Evolutionary conservation across 2,797 vertebrate species (phyloP).

Genomic region (Peromyscus attwateri): DNA sequence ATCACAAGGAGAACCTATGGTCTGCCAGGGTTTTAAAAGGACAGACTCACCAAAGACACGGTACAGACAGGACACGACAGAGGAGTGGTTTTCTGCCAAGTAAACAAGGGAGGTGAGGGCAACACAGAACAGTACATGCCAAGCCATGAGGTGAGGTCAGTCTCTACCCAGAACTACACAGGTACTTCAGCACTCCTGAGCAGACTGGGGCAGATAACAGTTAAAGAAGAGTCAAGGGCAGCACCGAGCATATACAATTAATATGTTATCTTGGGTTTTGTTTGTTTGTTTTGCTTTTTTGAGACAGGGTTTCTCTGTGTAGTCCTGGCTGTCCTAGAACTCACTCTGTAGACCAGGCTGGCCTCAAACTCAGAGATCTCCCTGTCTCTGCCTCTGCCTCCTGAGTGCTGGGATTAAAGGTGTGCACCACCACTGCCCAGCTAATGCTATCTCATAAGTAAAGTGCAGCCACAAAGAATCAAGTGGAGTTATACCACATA

Average conservation of each 20-base stretch:
- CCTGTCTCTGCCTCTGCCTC: neutral
- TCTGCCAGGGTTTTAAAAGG: constrained; percentile 29
- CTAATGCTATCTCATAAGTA: neutral
- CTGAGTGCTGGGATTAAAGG: neutral
- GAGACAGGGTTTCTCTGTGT: neutral
- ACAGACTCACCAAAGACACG: neutral
- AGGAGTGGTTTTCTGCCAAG: constrained; percentile 7
- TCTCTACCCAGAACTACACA: neutral
- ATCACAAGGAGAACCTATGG: constrained; percentile 39
- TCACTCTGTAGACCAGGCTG: neutral
- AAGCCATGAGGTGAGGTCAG: neutral
- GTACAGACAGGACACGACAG: constrained; percentile 34
- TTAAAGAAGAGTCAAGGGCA: constrained; percentile 17
- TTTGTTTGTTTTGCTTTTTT: neutral
- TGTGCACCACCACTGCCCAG: neutral
- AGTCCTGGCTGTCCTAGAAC: neutral
- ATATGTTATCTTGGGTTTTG: neutral
- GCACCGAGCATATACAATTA: neutral
- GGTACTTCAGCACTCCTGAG: constrained; percentile 39
- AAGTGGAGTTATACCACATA: neutral
- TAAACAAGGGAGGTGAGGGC: constrained; percentile 8
- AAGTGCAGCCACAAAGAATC: constrained; percentile 2
- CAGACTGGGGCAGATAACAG: neutral
- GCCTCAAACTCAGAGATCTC: neutral
- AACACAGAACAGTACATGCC: neutral